phyloP scores from a whole-genome alignment of 2,797 vertebrate genomes.

The Spondyliosoma cantharus region DNA sequence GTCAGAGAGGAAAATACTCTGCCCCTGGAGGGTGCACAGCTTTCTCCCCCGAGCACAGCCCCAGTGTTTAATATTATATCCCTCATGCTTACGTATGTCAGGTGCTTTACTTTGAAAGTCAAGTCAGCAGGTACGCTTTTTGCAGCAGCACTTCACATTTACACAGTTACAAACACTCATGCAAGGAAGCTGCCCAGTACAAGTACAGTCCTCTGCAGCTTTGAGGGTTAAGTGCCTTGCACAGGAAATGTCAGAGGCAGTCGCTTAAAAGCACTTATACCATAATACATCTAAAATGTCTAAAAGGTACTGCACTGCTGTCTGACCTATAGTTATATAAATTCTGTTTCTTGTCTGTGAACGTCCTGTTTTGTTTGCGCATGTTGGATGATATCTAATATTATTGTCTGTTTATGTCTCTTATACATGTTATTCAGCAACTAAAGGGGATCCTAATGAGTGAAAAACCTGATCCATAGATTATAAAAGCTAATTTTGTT shows the following conservation, averaged over 20 bases:
- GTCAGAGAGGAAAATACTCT: conserved; percentile 53
- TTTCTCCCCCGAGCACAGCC: conserved; percentile 17
- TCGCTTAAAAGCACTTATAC: conserved; percentile 9
- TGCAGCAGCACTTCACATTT: conserved; percentile 12
- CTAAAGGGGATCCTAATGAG: not conserved
- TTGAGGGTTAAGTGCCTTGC: conserved; percentile 14
- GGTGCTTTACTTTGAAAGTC: conserved; percentile 51
- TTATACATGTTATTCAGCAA: not conserved
- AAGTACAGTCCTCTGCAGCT: conserved; percentile 8
- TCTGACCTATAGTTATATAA: not conserved
- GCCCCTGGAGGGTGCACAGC: conserved; percentile 25
- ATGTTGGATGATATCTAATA: not conserved
- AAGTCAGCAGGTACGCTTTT: conserved; percentile 46
- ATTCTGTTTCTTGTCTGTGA: conserved; percentile 9
- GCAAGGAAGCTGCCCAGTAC: not conserved
- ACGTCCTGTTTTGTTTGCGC: not conserved
- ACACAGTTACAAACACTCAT: conserved; percentile 13
- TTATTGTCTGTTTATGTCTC: not conserved
- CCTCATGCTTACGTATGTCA: conserved; percentile 47
- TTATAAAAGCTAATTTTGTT: too few relatives aligned
- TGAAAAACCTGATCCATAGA: too few relatives aligned
- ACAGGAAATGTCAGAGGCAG: conserved; percentile 12
- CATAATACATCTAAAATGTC: conserved; percentile 6
- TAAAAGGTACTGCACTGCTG: not conserved
- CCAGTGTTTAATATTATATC: conserved; percentile 39